A percentile compares a stretch with the other conserved stretches of the same genome.
phyloP scores from a whole-genome alignment of 2,888 invertebrate species.

The Ophioninae sp. region DNA sequence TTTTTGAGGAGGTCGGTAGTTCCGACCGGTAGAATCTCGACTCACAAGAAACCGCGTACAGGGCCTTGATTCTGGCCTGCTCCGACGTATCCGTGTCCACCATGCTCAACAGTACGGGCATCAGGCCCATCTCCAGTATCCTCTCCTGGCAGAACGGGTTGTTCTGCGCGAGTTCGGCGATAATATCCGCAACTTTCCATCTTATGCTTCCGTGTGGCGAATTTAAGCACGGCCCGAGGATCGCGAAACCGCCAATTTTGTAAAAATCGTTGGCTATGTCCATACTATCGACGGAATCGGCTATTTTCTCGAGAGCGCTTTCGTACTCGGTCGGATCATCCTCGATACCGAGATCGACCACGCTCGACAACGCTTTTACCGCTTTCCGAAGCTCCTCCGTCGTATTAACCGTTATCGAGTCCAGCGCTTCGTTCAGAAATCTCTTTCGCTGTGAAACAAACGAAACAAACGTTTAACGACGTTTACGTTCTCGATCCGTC shows the following conservation, averaged over 20 bases:
- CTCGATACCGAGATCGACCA: constrained; percentile 81
- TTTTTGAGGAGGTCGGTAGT: neutral
- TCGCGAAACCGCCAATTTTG: constrained; percentile 90
- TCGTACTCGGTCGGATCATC: constrained; percentile 84
- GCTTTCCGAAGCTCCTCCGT: constrained; percentile 85
- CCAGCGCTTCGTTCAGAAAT: constrained; percentile 88
- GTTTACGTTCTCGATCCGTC: neutral
- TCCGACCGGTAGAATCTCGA: constrained; percentile 61
- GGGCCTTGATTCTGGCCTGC: constrained; percentile 85
- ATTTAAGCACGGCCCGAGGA: constrained; percentile 87
- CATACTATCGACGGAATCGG: constrained; percentile 88
- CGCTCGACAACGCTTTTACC: constrained; percentile 83
- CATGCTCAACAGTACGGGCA: constrained; percentile 85
- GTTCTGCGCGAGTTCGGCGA: constrained; percentile 92
- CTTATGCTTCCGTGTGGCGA: constrained; percentile 85
- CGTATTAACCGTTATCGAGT: constrained; percentile 87
- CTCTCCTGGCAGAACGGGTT: constrained; percentile 91
- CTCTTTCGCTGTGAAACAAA: constrained; percentile 83
- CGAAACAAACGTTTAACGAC: neutral
- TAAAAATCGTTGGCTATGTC: constrained; percentile 93
- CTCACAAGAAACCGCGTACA: constrained; percentile 92
- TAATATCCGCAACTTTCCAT: constrained; percentile 85
- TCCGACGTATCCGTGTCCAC: constrained; percentile 83
- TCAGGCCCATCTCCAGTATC: constrained; percentile 85
- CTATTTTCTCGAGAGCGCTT: constrained; percentile 86